Conservation (phyloP, 2,113 vertebrate genomes). For the Thalassarche chlororhynchos region DNA sequence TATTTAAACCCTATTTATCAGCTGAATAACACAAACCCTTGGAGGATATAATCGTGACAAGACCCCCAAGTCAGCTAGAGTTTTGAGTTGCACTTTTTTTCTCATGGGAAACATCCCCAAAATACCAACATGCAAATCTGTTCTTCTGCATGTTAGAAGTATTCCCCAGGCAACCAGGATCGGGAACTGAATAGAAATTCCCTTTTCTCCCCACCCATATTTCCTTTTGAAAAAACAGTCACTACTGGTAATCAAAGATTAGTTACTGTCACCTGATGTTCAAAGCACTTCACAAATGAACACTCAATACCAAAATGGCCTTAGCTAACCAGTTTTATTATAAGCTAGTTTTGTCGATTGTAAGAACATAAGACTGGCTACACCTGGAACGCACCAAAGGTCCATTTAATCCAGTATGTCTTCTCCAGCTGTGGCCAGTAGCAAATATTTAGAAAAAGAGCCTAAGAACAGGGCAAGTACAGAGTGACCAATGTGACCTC, state of each 20-base stretch:
- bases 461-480: background rate
- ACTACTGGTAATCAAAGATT: background rate
- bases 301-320: background rate
- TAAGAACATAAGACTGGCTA: background rate
- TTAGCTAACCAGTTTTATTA: background rate
- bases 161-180: slow-evolving; percentile 30
- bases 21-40: background rate
- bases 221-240: background rate
- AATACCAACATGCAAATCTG: slow-evolving; percentile 19
- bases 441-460: background rate
- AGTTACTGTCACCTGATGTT: background rate
- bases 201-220: background rate
- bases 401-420: background rate
- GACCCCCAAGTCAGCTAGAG: background rate
- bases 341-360: background rate
- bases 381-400: background rate
- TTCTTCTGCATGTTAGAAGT: background rate
- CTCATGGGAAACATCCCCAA: background rate
- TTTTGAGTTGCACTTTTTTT: background rate
- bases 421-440: background rate
- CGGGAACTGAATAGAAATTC: background rate
- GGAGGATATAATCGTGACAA: background rate
- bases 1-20: background rate
- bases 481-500: background rate
- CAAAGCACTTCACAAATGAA: background rate